Evolutionary conservation across 2,113 vertebrate genomes (phyloP).

Genomic region (Lophotis ruficrista): DNA sequence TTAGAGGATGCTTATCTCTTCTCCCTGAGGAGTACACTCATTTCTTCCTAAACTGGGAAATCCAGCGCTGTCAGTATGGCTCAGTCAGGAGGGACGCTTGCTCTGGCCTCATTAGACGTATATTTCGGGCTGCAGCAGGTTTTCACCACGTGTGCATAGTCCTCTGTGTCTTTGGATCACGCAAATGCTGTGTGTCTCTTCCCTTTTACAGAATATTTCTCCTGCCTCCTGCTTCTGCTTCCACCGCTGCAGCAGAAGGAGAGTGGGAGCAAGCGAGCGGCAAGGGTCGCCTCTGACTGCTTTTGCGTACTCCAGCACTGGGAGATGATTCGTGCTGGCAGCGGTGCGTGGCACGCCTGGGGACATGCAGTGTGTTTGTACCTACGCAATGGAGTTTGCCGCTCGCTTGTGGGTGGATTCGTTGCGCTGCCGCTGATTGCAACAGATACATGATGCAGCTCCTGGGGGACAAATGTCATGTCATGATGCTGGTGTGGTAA

Average conservation of each 20-base stretch:
- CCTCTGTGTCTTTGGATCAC: background rate
- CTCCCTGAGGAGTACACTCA: background rate
- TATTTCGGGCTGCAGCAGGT: background rate
- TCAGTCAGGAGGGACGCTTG: background rate
- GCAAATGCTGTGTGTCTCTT: background rate
- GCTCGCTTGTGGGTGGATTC: background rate
- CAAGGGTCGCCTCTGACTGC: background rate
- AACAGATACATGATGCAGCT: background rate
- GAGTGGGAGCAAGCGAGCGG: background rate
- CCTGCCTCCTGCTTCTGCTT: slow-evolving; percentile 64
- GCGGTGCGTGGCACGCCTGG: background rate
- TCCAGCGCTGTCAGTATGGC: background rate
- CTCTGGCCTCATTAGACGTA: background rate
- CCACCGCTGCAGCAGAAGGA: slow-evolving; percentile 56
- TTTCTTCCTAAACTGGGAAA: background rate
- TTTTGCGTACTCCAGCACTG: background rate
- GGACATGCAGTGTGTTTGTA: background rate
- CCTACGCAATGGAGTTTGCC: background rate
- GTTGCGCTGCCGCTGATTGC: background rate
- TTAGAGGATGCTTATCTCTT: background rate
- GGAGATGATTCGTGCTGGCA: background rate
- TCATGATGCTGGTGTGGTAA: background rate
- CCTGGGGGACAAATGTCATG: background rate
- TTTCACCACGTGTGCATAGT: accelerated
- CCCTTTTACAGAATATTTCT: slow-evolving; percentile 72